These are phyloP conservation scores for Dryas iulia DNA, from an alignment of 1,140 invertebrate genomes.

Conservation along the genomic window DNA sequence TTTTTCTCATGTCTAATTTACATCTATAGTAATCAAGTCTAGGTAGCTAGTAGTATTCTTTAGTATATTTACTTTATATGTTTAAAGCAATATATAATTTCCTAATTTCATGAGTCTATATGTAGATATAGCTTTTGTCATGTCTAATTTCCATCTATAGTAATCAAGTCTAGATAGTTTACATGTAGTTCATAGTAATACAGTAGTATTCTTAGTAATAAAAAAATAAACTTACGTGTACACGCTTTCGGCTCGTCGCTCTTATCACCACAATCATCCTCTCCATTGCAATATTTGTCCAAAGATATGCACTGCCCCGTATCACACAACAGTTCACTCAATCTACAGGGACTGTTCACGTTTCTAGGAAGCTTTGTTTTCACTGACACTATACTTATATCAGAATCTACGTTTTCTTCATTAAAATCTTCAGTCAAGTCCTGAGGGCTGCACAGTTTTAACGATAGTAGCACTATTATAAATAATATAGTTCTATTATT, in stretches of 20 bases:
- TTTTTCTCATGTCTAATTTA: too few species aligned
- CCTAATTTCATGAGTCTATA: too few species aligned
- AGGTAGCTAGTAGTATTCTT: too few species aligned
- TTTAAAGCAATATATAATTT: too few species aligned
- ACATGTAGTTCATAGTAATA: too few species aligned
- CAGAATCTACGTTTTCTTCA: constrained; percentile 60
- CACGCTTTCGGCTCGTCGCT: constrained; percentile 89
- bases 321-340: constrained; percentile 88
- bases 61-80: too few species aligned
- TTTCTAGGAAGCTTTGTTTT: constrained; percentile 54
- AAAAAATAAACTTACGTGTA: constrained; percentile 84
- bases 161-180: too few species aligned
- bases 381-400: constrained; percentile 49
- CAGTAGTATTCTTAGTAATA: not conserved
- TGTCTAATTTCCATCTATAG: too few species aligned
- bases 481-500: constrained; percentile 68
- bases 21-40: too few species aligned
- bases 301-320: constrained; percentile 87
- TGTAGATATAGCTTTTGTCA: too few species aligned
- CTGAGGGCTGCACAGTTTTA: constrained; percentile 71
- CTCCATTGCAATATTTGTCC: constrained; percentile 89
- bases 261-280: constrained; percentile 89
- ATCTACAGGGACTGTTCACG: constrained; percentile 80
- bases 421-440: constrained; percentile 69
- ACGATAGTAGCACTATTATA: constrained; percentile 64